Base-by-base conservation (phyloP, 2,113 vertebrate species). In the Lepidiolamprologus cunningtoni region DNA sequence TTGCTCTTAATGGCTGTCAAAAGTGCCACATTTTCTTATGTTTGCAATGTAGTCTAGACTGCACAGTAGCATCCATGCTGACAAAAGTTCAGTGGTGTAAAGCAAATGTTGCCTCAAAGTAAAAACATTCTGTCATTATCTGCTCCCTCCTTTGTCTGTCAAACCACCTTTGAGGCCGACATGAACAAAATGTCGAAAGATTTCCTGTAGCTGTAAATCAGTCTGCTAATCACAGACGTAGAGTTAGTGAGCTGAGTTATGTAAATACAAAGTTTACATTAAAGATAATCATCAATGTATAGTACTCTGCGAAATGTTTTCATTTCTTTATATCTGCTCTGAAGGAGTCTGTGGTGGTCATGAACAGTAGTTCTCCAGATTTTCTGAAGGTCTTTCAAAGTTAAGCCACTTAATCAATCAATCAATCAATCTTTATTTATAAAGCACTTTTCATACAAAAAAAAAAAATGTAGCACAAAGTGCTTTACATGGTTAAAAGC, bases 1-100 rank as follows among this genome's bases (percentile, higher is more conserved):
- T 86, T 90, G 23, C 76, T 81, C 35, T 73, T 89, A 92, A 93
- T 89, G 81, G 89, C 90, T 81, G 82, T 89, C 90, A 79, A 83
- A 89, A 87, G 86, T 91, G 90, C 86, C 91, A 87, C 21, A 84
- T 63, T 86, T 68, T 47, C 23, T 28, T 35, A 19, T 68, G 90
- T 91, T 81, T 28, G 28, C 37, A 2, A 16, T 78, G 71, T 54
- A 19, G 79, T 71, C 52, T 55, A 17, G 81, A 83, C 82, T n/a
- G 54, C 45, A 66, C 78, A 0, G 82, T 13, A 53, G 55, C 63
- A 31, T n/a, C 9, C 16, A 31, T 7, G n/a, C 88, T 86, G 89
- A 90, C 82, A 87, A 57, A 81, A 81, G 81, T 88, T 83, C 37
- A 12, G 31, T 6, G 14, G 33, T 54, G 50, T 37, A 50, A 78